Evolutionary conservation across 2,888 invertebrate genomes (phyloP).

Genomic region (Drosophila paranaensis): DNA sequence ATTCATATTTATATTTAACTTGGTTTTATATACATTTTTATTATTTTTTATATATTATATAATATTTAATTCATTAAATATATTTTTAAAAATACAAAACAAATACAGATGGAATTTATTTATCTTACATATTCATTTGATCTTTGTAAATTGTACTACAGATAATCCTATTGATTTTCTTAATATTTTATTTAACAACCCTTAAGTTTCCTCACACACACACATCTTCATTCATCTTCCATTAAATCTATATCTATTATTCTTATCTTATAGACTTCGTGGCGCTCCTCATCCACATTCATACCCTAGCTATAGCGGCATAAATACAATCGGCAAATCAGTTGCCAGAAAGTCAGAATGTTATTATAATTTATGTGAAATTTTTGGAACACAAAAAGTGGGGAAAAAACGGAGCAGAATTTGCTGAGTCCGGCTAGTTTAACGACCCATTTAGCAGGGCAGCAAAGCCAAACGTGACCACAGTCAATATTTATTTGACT

Average conservation of each 20-base stretch:
- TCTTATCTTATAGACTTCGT: neutral
- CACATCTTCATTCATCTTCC: neutral
- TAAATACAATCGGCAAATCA: conserved; percentile 20
- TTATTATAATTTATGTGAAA: conserved; percentile 66
- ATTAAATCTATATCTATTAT: neutral
- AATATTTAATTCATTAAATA: no score
- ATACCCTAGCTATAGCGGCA: conserved; percentile 18
- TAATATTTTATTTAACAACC: neutral
- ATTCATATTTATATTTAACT: no score
- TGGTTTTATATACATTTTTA: no score
- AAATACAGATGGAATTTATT: no score
- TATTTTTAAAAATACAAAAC: no score
- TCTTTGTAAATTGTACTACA: no score
- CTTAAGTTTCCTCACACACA: neutral
- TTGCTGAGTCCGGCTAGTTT: conserved; percentile 46
- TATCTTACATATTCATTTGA: no score
- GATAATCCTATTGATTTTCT: neutral
- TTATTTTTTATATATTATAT: no score
- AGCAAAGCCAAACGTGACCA: conserved; percentile 65
- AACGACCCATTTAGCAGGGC: conserved; percentile 65
- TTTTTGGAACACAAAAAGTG: conserved; percentile 30
- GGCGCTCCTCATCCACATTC: neutral
- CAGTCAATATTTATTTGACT: conserved; percentile 55
- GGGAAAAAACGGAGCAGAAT: conserved; percentile 18
- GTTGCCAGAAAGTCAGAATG: conserved; percentile 40